Base-by-base conservation (phyloP, 2,888 invertebrate species). In the Phania funesta region DNA sequence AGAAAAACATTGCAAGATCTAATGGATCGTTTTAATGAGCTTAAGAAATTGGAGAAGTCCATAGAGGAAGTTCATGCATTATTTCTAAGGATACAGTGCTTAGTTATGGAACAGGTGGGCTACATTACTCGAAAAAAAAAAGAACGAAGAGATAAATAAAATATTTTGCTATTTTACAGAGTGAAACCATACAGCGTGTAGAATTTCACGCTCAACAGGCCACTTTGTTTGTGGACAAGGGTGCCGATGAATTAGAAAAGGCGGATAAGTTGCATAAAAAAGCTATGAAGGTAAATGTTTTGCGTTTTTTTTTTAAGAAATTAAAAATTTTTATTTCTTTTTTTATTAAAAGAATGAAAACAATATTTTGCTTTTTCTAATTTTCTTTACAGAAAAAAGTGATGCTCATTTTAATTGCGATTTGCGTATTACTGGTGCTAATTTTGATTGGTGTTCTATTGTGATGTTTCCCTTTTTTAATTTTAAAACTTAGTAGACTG, bases 141-240 rank as follows among this genome's bases (percentile, higher is more conserved):
- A 6, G 1, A 5, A 16, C 7, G 16, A 44, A 16, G 7, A 16
- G 16, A 6, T 44, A 7, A 6, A 44, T 16, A 18, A 29, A 9
- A 1, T 20, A 24, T 44, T 16, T 13, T 62, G 46, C 11, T 18
- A 56, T 52, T 58, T 83, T 83, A 1, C 32, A 89, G 87, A 90
- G 90, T 79, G 90, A 91, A 78, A 87, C 88, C 44, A 90, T 91
- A 76, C 90, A 91, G 80, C 86, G 91, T 13, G 90, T 91, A 0
- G 91, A 91, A 85, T 91, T 89, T 78, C 90, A 91, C 85, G 91
- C 91, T 11, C 89, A 90, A 56, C 90, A 90, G 73, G 91, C 91
- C 3, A 86, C 89, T 0, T 83, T 88, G 0, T 87, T 86, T 58
- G 89, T 90, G 6, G 91, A 90, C 76, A 90, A 90, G 67, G 91